A percentile compares a stretch with the other conserved stretches of the same genome.
Evolutionary conservation across 2,113 vertebrate genomes (phyloP).

Genomic region (Dasypus novemcinctus): DNA sequence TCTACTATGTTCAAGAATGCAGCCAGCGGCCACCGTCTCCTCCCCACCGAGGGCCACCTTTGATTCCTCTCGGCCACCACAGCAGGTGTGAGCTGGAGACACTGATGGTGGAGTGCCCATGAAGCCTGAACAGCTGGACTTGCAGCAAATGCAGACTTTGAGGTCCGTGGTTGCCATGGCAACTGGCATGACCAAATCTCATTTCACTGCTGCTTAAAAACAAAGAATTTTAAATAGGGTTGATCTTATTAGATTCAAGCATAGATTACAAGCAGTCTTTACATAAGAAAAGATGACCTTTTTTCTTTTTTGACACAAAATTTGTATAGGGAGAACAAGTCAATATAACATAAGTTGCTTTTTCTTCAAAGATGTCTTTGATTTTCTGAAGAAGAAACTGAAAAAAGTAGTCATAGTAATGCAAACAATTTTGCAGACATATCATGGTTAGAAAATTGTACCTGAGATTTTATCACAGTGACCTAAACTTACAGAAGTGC

Average conservation of each 20-base stretch:
- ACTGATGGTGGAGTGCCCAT: neutral
- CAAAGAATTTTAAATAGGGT: conserved; percentile 26
- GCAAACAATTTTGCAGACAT: neutral
- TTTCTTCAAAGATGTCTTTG: neutral
- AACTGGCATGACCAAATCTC: conserved; percentile 54
- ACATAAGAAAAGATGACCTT: neutral
- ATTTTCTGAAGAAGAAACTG: neutral
- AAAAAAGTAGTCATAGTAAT: neutral
- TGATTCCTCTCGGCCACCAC: conserved; percentile 13
- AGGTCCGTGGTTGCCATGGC: conserved; percentile 68
- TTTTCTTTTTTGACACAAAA: neutral
- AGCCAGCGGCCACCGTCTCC: neutral
- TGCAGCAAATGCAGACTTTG: conserved; percentile 28
- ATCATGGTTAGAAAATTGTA: neutral
- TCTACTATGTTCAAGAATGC: neutral
- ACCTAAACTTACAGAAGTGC: neutral
- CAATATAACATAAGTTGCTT: neutral
- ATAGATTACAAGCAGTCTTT: neutral
- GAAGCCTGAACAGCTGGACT: conserved; percentile 35
- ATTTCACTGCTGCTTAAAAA: neutral
- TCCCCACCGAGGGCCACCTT: neutral
- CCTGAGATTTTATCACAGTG: neutral
- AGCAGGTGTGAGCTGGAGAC: neutral
- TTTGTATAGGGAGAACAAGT: neutral
- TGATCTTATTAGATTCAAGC: neutral